Base-by-base conservation (phyloP, 1,140 invertebrate genomes). In the Hypsibius dujardini region DNA sequence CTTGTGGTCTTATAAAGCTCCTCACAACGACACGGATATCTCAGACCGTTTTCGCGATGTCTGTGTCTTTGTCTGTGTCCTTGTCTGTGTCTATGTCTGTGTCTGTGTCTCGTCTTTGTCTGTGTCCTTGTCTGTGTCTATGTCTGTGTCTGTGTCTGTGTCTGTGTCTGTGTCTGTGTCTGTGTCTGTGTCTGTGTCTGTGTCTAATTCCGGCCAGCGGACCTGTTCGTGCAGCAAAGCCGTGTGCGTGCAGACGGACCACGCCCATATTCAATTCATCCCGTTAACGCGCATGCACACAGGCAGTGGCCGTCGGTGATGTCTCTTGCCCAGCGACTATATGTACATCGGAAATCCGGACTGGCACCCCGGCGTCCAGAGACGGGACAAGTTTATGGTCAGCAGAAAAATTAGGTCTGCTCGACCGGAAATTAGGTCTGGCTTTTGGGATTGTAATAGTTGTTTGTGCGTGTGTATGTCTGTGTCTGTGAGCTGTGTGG, bases 321-420 rank as follows among this genome's bases (percentile, higher is more conserved):
- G 28, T 28, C 28, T 28, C 28, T 28, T 28, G 28, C 28, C 28
- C 28, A 28, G 28, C 28, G 28, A 28, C 28, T 56, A n/a, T 12
- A 67, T 67, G 42, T 67, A 42, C 45, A 67, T 12, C 62, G 62
- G 62, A 67, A 67, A 67, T 67, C 62, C 62, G 62, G 62, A 12
- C 62, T 67, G 12, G 62, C 62, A 67, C 62, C 62, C 12, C 12
- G 45, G 62, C 12, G 62, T 56, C 62, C 12, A 28, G 28, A 28
- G 28, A 28, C 28, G 28, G 28, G 45, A 67, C 7, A 3, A 7
- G 62, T 67, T 67, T 12, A 67, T 67, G 62, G 62, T 67, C 62
- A 67, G 62, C 12, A 12, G 62, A 67, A 67, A 67, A 67, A 67
- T 67, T 67, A 67, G 62, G 12, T 15, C 62, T 12, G 62, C 62